Percentiles rank a stretch among this genome's conserved stretches.
Conservation (phyloP, 2,797 vertebrate species). For the Craterocephalus amniculus region DNA sequence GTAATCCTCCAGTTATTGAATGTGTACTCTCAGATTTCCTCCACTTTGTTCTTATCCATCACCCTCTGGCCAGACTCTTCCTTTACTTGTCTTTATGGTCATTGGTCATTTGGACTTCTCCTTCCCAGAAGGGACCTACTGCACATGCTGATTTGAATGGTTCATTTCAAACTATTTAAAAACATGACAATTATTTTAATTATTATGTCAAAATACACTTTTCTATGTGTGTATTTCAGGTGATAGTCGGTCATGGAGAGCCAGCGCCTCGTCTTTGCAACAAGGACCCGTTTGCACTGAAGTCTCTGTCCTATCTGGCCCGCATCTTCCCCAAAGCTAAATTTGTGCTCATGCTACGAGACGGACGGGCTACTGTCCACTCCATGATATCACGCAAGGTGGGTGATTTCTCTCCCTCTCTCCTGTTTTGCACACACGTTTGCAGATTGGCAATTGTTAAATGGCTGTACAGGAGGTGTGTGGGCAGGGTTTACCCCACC, state of each 20-base stretch:
- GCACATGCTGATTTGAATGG: not conserved
- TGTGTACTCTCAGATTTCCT: too few species aligned
- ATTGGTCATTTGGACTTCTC: not conserved
- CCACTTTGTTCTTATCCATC: too few species aligned
- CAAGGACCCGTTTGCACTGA: conserved; percentile 94
- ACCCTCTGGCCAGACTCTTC: too few species aligned
- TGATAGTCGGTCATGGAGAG: conserved; percentile 87
- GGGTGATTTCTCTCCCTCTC: not conserved
- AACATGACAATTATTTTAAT: not conserved
- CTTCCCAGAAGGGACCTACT: not conserved
- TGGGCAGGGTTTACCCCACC: too few species aligned
- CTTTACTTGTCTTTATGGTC: not conserved
- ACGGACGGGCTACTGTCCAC: conserved; percentile 92
- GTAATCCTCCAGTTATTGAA: too few species aligned
- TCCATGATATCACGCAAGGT: conserved; percentile 96
- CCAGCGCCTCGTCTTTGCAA: conserved; percentile 92
- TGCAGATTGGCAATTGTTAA: too few species aligned
- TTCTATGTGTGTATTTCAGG: conserved; percentile 46
- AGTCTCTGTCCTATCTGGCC: conserved; percentile 91
- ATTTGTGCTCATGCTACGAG: conserved; percentile 93
- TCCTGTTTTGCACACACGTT: not conserved
- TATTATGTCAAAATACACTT: not conserved
- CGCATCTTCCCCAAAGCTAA: conserved; percentile 93
- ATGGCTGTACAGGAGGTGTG: too few species aligned
- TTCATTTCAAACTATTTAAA: not conserved